phyloP scores from a whole-genome alignment of 1,140 invertebrate genomes.

The Atopsyche davidsoni region DNA sequence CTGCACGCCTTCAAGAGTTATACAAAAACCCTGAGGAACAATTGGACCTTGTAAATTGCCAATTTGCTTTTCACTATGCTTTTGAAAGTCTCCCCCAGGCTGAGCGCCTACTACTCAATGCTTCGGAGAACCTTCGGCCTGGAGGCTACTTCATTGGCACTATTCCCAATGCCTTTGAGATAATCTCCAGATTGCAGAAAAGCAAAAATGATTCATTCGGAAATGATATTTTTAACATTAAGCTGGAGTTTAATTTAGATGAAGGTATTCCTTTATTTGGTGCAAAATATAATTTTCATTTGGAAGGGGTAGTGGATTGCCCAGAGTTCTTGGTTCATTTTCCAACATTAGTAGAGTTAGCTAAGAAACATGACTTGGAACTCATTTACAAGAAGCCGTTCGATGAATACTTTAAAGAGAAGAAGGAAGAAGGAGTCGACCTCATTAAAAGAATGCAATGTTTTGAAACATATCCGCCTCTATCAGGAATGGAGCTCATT shows the following conservation, averaged over 20 bases:
- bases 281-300: constrained; percentile 91
- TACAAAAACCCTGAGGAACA: constrained; percentile 68
- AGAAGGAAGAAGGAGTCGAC: constrained; percentile 53
- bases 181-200: constrained; percentile 64
- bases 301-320: constrained; percentile 95
- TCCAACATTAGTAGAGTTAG: constrained; percentile 76
- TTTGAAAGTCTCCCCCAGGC: constrained; percentile 92
- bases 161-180: constrained; percentile 87
- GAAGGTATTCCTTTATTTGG: constrained; percentile 84
- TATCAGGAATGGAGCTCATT: constrained; percentile 49
- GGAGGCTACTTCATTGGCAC: constrained; percentile 97
- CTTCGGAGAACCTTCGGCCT: constrained; percentile 75
- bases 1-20: constrained; percentile 65
- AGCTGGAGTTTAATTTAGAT: constrained; percentile 67
- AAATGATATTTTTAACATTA: constrained; percentile 81
- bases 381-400: constrained; percentile 69
- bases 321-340: constrained; percentile 98
- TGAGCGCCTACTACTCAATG: constrained; percentile 88
- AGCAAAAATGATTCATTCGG: constrained; percentile 65
- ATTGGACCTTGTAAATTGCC: constrained; percentile 91
- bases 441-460: constrained; percentile 72
- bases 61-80: constrained; percentile 96
- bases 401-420: constrained; percentile 72
- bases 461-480: constrained; percentile 61
- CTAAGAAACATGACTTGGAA: constrained; percentile 74